These are phyloP conservation scores for Gephyroberyx darwinii DNA, from an alignment of 2,797 vertebrate genomes.

Conservation along the genomic window DNA sequence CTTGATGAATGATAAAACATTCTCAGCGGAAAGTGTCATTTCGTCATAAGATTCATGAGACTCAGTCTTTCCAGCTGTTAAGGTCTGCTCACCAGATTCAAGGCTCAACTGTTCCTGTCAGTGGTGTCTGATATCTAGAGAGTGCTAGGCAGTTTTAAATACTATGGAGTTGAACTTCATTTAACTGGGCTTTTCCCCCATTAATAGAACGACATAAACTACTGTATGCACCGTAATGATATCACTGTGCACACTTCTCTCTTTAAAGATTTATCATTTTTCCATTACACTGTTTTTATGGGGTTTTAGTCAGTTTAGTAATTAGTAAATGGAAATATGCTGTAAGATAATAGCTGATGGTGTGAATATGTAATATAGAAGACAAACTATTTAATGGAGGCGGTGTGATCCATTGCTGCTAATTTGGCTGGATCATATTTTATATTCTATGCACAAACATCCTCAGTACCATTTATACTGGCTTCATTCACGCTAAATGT, in stretches of 20 bases:
- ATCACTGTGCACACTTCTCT: background rate
- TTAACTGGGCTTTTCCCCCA: slow-evolving; percentile 21
- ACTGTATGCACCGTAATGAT: slow-evolving; percentile 2
- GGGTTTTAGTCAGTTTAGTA: background rate
- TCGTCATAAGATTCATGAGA: slow-evolving; percentile 51
- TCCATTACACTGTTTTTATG: background rate
- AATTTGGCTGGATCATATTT: slow-evolving; percentile 46
- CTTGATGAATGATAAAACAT: slow-evolving; percentile 60
- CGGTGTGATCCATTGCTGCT: slow-evolving; percentile 33
- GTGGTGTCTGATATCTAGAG: slow-evolving; percentile 18
- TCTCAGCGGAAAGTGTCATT: slow-evolving; percentile 56
- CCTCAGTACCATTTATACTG: slow-evolving; percentile 20
- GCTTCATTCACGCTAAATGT: slow-evolving; percentile 62
- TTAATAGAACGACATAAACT: background rate
- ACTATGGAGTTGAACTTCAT: slow-evolving; percentile 26
- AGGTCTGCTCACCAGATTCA: slow-evolving; percentile 39
- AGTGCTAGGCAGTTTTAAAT: slow-evolving; percentile 10
- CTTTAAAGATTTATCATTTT: background rate
- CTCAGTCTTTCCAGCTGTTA: slow-evolving; percentile 45
- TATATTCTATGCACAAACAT: slow-evolving; percentile 39
- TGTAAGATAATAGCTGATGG: background rate
- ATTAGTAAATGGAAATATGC: slow-evolving; percentile 5
- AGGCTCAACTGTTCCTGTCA: slow-evolving; percentile 34
- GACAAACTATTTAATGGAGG: slow-evolving; percentile 25
- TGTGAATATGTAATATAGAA: slow-evolving; percentile 19